Evolutionary conservation across 2,797 vertebrate species (phyloP).

Genomic region (Parauchenoglanis punctatus): DNA sequence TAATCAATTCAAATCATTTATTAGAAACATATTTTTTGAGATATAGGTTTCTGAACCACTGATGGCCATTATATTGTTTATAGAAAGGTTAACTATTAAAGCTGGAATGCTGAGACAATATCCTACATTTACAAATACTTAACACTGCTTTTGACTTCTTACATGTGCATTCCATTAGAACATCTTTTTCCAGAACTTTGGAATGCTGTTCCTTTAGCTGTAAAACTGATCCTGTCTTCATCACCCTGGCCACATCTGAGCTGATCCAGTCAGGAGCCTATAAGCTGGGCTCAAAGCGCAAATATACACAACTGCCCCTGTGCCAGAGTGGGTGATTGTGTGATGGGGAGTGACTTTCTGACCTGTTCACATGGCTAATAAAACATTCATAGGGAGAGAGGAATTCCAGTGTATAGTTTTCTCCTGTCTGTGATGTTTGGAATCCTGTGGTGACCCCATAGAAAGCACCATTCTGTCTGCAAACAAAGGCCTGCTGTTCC

Average conservation of each 20-base stretch:
- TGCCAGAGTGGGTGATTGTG: conserved; percentile 71
- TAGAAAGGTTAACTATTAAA: background rate
- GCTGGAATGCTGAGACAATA: conserved; percentile 18
- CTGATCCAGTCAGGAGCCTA: conserved; percentile 58
- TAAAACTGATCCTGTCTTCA: conserved; percentile 59
- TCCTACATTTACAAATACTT: conserved; percentile 36
- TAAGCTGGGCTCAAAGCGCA: conserved; percentile 62
- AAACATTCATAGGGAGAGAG: conserved; percentile 81
- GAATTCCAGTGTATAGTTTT: conserved; percentile 81
- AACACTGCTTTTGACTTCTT: conserved; percentile 38
- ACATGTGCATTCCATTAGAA: conserved; percentile 60
- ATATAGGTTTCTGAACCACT: background rate
- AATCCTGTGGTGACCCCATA: conserved; percentile 84
- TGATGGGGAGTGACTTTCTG: conserved; percentile 75
- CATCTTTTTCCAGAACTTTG: conserved; percentile 47
- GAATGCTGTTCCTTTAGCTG: conserved; percentile 65
- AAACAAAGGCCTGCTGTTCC: conserved; percentile 87
- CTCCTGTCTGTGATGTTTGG: conserved; percentile 78
- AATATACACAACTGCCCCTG: conserved; percentile 56
- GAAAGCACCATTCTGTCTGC: conserved; percentile 84
- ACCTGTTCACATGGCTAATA: conserved; percentile 83
- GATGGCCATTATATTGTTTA: background rate
- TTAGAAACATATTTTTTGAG: background rate
- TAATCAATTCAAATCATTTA: background rate
- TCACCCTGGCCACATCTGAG: conserved; percentile 50